These are phyloP conservation scores for Anas flavirostris DNA, from an alignment of 2,797 vertebrate genomes.

Conservation along the genomic window DNA sequence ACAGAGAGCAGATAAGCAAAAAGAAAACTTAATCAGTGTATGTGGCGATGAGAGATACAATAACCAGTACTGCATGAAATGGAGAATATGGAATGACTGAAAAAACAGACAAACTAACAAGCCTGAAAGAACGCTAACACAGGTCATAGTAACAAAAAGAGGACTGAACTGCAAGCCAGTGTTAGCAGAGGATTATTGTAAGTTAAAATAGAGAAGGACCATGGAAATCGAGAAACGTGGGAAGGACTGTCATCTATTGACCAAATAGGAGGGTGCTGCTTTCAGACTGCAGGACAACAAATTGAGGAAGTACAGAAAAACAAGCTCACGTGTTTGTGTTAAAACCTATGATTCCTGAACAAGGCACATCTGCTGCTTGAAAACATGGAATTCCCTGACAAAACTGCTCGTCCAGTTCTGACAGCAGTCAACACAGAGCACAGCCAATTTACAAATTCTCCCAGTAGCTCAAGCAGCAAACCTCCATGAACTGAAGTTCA, in stretches of 20 bases:
- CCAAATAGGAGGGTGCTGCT: neutral
- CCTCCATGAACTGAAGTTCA: neutral
- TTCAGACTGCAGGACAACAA: neutral
- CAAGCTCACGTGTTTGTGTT: neutral
- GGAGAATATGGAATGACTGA: neutral
- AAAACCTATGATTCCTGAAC: neutral
- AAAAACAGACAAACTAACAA: neutral
- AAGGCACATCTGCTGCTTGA: neutral
- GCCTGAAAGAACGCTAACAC: neutral
- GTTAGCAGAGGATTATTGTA: neutral
- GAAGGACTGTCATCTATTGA: neutral
- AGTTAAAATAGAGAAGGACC: neutral
- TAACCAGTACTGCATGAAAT: neutral
- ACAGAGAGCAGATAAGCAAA: neutral
- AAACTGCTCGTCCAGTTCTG: accelerated
- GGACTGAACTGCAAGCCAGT: neutral
- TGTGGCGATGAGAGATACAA: neutral
- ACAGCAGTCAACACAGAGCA: neutral
- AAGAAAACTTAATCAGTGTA: neutral
- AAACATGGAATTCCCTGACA: neutral
- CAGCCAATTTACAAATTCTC: neutral
- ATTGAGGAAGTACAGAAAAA: neutral
- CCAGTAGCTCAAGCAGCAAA: neutral
- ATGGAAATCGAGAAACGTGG: neutral
- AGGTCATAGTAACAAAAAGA: neutral